phyloP scores from a whole-genome alignment of 2,888 invertebrate species.

The Hydroisotoma schaefferi region DNA sequence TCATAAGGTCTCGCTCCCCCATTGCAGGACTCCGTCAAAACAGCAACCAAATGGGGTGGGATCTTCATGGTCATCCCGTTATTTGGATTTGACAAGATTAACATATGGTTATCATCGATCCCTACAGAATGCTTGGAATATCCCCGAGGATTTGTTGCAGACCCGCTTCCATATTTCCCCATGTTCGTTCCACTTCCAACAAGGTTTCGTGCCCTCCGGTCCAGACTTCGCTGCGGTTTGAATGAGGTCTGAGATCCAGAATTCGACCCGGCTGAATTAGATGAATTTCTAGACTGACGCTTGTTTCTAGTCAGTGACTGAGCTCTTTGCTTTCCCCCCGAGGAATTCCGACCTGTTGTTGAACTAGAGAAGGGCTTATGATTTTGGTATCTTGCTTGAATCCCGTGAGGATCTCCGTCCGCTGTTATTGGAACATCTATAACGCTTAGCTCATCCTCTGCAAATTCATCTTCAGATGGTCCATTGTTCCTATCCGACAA shows the following conservation, averaged over 20 bases:
- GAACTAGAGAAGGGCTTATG: background rate
- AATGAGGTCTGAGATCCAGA: conserved; percentile 17
- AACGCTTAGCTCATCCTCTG: conserved; percentile 48
- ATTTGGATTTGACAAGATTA: conserved; percentile 46
- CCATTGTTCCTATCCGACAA: conserved; percentile 45
- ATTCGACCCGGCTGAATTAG: conserved; percentile 16
- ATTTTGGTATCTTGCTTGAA: conserved; percentile 36
- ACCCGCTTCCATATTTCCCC: conserved; percentile 39
- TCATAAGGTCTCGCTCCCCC: conserved; percentile 46
- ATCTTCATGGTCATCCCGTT: conserved; percentile 49
- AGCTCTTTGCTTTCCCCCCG: conserved; percentile 33
- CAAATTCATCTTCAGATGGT: conserved; percentile 48
- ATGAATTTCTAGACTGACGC: conserved; percentile 20
- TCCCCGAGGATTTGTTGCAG: conserved; percentile 46
- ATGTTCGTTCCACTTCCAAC: conserved; percentile 9
- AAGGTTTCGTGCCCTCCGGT: conserved; percentile 37
- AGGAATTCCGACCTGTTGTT: conserved; percentile 18
- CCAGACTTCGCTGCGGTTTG: conserved; percentile 48
- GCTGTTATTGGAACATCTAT: conserved; percentile 48
- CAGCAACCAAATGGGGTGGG: conserved; percentile 48
- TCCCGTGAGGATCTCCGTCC: conserved; percentile 31
- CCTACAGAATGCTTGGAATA: conserved; percentile 28
- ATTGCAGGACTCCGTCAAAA: conserved; percentile 47
- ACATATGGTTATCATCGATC: conserved; percentile 43
- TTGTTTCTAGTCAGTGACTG: conserved; percentile 41